Base-by-base conservation (phyloP, 2,888 invertebrate genomes). In the Acanthococcus lagerstroemiae region DNA sequence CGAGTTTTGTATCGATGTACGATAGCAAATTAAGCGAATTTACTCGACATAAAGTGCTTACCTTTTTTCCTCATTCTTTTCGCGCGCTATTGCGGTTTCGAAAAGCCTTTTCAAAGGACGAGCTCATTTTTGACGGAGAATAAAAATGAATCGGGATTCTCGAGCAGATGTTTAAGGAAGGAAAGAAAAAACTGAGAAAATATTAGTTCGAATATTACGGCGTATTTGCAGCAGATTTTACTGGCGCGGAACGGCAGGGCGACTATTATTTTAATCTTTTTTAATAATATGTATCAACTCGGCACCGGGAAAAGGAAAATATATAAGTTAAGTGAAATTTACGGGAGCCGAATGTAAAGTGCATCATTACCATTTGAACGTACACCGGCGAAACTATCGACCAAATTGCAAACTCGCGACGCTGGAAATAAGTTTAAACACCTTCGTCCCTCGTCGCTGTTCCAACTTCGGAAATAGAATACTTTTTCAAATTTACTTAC, bases 401-500 rank as follows among this genome's bases (percentile, higher is more conserved):
- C 61, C 50, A 46, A 61, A 61, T 61, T 48, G 61, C 61, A 26
- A 45, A 48, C 58, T 48, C 25, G 48, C 50, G 30, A 50, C 61
- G 17, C 26, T 45, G 7, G 48, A 58, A 58, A 52, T 24, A 37
- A 55, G 30, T n/a, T 50, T 50, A 44, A 61, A 61, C 45, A 61
- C 50, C 27, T 50, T 61, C 50, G 61, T 61, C 50, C 17, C 25
- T 50, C 26, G n/a, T n/a, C n/a, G 50, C 50, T 61, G 48, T 50
- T 61, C 50, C 50, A 61, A 50, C 48, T 61, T 61, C 50, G 25
- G 27, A 50, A 61, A 61, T 48, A 50, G 50, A 61, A 61, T 50
- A 61, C 50, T 61, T 50, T 61, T 61, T 61, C 61, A 61, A 61
- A 61, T 61, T 61, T 50, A 60, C 61, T 61, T 61, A 61, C 61